phyloP scores from a whole-genome alignment of 1,140 invertebrate species.

The Zaprionus ghesquierei region DNA sequence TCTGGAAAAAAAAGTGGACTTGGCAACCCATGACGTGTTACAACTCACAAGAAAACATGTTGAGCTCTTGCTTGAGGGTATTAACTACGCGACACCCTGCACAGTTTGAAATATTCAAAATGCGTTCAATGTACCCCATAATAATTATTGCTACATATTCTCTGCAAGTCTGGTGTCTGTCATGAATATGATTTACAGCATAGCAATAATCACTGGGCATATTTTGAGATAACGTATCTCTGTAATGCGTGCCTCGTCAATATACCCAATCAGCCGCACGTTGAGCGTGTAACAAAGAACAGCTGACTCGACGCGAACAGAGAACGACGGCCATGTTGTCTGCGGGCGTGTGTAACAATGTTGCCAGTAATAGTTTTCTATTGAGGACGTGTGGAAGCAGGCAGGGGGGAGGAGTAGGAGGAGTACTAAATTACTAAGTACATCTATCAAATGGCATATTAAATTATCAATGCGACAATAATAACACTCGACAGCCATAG shows the following conservation, averaged over 20 bases:
- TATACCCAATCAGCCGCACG: slow-evolving; percentile 3
- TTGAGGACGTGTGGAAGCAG: slow-evolving; percentile 68
- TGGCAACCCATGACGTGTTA: slow-evolving; percentile 63
- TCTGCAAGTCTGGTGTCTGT: not conserved
- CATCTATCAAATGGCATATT: slow-evolving; percentile 60
- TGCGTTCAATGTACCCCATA: not conserved
- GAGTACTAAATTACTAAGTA: slow-evolving; percentile 55
- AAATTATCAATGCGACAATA: slow-evolving; percentile 57
- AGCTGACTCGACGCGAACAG: slow-evolving; percentile 60
- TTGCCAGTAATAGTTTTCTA: slow-evolving; percentile 29
- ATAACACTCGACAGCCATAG: slow-evolving; percentile 18
- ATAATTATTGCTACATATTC: not conserved
- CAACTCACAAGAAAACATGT: slow-evolving; percentile 29
- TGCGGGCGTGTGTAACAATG: slow-evolving; percentile 10
- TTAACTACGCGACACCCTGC: slow-evolving; percentile 7
- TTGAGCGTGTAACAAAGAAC: slow-evolving; percentile 63
- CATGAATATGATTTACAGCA: not conserved
- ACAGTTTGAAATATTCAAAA: not conserved
- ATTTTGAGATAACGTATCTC: not conserved
- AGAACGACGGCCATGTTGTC: slow-evolving; percentile 55
- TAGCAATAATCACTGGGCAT: not conserved
- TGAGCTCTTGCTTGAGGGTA: not conserved
- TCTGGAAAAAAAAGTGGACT: slow-evolving; percentile 8
- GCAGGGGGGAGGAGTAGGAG: slow-evolving; percentile 21
- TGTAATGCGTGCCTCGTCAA: not conserved